Percentiles rank a stretch among this genome's conserved stretches.
These are phyloP conservation scores for Cinclus mexicanus DNA, from an alignment of 2,113 vertebrate species.

Conservation along the genomic window DNA sequence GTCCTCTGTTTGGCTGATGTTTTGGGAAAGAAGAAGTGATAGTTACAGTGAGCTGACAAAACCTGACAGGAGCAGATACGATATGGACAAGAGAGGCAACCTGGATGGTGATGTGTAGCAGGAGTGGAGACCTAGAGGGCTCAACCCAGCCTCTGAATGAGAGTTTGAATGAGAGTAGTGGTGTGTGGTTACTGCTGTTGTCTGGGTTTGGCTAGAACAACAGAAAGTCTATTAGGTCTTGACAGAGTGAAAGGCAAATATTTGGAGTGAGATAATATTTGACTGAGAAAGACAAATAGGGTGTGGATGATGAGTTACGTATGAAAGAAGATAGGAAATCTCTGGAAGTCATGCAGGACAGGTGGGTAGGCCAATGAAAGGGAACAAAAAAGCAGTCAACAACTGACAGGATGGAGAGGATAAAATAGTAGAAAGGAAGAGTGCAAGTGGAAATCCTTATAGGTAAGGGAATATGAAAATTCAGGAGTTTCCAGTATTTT, in stretches of 20 bases:
- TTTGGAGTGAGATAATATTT: conserved; percentile 37
- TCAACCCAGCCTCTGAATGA: background rate
- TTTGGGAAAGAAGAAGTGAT: background rate
- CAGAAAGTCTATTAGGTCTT: conserved; percentile 17
- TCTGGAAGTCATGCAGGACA: background rate
- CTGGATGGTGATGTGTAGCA: background rate
- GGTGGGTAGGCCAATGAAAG: background rate
- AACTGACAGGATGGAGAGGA: background rate
- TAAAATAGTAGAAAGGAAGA: background rate
- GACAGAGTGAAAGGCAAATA: conserved; percentile 41
- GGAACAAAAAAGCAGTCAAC: background rate
- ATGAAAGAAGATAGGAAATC: conserved; percentile 32
- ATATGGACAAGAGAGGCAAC: background rate
- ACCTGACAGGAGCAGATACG: background rate
- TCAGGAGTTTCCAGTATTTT: background rate
- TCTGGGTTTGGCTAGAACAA: background rate
- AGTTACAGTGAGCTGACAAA: background rate
- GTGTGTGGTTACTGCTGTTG: background rate
- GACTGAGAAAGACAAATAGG: conserved; percentile 41
- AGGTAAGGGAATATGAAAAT: background rate
- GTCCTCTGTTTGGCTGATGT: background rate
- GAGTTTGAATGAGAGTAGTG: background rate
- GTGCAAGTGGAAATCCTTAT: background rate
- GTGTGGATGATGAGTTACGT: background rate
- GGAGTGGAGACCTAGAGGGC: background rate